Evolutionary conservation across 2,113 vertebrate species (phyloP).

Genomic region (Corynorhinus townsendii): DNA sequence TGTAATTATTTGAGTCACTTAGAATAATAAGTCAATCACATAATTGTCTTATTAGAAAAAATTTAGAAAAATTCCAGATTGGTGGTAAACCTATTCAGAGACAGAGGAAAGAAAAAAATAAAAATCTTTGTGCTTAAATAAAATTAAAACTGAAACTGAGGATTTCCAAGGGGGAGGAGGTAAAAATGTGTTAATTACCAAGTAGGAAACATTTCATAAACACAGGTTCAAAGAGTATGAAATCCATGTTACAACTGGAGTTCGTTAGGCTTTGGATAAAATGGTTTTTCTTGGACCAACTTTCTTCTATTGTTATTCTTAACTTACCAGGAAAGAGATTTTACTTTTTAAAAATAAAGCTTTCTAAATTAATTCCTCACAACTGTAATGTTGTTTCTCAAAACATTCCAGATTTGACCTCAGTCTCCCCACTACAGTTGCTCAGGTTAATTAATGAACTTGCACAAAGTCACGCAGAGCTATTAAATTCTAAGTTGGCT

Average conservation of each 20-base stretch:
- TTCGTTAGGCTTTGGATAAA: not conserved
- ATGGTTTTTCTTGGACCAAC: not conserved
- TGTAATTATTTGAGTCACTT: constrained; percentile 42
- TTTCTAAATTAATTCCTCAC: not conserved
- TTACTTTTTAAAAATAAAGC: not conserved
- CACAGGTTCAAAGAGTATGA: not conserved
- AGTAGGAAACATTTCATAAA: not conserved
- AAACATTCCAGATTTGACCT: not conserved
- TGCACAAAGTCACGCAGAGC: not conserved
- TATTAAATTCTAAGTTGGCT: too few relatives aligned
- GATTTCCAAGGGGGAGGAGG: not conserved
- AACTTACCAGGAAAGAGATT: not conserved
- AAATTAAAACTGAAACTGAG: constrained; percentile 42
- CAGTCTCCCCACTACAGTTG: not conserved
- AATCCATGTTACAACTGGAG: not conserved
- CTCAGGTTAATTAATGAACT: not conserved
- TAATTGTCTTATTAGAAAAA: not conserved
- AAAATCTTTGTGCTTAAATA: not conserved
- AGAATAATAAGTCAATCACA: not conserved
- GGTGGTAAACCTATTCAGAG: not conserved
- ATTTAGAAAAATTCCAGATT: constrained; percentile 62
- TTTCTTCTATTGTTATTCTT: not conserved
- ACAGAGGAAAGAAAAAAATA: not conserved
- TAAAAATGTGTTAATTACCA: not conserved
- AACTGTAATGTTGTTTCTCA: not conserved